A percentile compares a stretch with the other conserved stretches of the same genome.
Conservation (phyloP, 2,113 vertebrate species). For the Mungos mungo region DNA sequence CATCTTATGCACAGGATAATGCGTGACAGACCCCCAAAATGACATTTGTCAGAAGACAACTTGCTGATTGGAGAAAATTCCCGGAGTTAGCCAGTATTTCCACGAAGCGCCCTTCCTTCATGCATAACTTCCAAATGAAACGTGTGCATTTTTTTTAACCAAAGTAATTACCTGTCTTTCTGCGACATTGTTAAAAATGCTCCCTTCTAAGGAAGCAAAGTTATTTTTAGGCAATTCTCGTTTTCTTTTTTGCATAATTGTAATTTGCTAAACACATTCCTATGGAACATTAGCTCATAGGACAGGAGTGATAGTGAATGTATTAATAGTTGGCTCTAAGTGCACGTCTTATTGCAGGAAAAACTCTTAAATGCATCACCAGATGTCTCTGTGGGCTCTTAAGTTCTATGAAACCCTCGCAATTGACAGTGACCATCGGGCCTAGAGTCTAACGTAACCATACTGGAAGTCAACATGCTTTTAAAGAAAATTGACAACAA, state of each 20-base stretch:
- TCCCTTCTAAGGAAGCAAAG: conserved; percentile 39
- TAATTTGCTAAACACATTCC: conserved; percentile 12
- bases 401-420: not conserved
- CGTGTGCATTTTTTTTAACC: not conserved
- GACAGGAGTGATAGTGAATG: not conserved
- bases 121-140: not conserved
- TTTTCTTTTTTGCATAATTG: not conserved
- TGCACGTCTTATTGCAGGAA: not conserved
- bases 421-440: not conserved
- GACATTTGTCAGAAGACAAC: not conserved
- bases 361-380: not conserved
- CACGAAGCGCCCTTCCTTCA: not conserved
- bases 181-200: not conserved
- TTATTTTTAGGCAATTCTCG: not conserved
- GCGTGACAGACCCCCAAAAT: not conserved
- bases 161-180: conserved; percentile 43
- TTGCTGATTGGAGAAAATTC: not conserved
- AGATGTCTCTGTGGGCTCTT: not conserved
- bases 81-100: not conserved
- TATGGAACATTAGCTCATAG: not conserved
- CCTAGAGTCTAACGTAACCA: not conserved
- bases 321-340: not conserved
- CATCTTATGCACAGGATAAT: not conserved
- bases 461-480: not conserved
- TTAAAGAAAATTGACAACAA: not conserved